Conservation (phyloP, 2,113 vertebrate genomes). For the Mola mola region DNA sequence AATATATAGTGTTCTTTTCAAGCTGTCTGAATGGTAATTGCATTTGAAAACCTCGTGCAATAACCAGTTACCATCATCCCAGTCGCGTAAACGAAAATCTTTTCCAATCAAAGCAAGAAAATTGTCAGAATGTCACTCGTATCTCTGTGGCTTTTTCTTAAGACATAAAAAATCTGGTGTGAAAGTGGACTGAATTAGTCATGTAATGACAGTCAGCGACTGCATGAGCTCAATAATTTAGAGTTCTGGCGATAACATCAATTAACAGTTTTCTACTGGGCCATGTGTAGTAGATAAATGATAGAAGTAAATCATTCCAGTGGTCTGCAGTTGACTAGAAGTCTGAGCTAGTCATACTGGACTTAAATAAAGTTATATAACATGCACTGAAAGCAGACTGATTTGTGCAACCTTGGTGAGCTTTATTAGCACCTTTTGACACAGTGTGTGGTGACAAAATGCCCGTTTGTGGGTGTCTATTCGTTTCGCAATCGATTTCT, state of each 20-base stretch:
- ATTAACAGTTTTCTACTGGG: constrained; percentile 28
- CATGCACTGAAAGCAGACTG: too few relatives aligned
- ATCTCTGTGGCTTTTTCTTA: background rate
- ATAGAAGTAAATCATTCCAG: constrained; percentile 23
- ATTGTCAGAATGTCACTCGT: background rate
- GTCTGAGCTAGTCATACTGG: background rate
- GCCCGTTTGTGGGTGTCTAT: too few relatives aligned
- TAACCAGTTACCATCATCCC: too few relatives aligned
- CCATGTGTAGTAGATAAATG: constrained; percentile 27
- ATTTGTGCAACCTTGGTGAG: too few relatives aligned
- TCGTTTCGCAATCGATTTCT: too few relatives aligned
- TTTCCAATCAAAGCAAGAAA: too few relatives aligned
- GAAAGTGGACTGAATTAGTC: constrained; percentile 10
- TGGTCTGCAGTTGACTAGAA: too few relatives aligned
- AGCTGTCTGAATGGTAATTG: background rate
- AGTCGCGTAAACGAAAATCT: too few relatives aligned
- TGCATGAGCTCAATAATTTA: constrained; percentile 37
- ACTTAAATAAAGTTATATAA: too few relatives aligned
- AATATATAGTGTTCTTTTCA: too few relatives aligned
- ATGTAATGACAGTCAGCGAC: constrained; percentile 4
- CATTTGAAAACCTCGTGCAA: constrained; percentile 6
- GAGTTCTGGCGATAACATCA: constrained; percentile 33
- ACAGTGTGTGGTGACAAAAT: too few relatives aligned
- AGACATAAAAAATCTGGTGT: constrained; percentile 2
- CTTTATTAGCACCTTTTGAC: too few relatives aligned